Evolutionary conservation across 2,888 invertebrate genomes (phyloP).

Genomic region (Amiota minor): DNA sequence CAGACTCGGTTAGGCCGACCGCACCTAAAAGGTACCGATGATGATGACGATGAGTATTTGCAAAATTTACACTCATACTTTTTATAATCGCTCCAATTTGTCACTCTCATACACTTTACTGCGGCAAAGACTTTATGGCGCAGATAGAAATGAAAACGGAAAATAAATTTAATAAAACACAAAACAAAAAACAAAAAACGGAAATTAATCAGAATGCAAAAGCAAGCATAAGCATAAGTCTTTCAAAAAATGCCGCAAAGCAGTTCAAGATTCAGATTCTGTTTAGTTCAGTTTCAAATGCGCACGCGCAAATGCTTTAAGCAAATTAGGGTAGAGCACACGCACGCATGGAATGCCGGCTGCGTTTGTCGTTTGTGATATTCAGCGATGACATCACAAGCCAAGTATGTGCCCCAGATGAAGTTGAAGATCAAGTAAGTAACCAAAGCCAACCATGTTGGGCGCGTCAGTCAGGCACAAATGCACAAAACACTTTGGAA

Average conservation of each 20-base stretch:
- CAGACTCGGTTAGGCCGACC: neutral
- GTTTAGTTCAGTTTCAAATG: conserved; percentile 20
- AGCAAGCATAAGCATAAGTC: neutral
- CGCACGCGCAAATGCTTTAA: conserved; percentile 59
- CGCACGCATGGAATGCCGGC: conserved; percentile 17
- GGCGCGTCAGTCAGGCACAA: conserved; percentile 28
- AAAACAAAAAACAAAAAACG: neutral
- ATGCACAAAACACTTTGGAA: conserved; percentile 19
- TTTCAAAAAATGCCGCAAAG: neutral
- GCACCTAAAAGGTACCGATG: neutral
- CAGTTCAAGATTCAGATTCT: neutral
- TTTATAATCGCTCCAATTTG: conserved; percentile 63
- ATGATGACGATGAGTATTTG: neutral
- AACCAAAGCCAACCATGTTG: conserved; percentile 32
- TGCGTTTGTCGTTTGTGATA: conserved; percentile 38
- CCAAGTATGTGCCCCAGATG: conserved; percentile 58
- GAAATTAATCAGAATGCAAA: conserved; percentile 6
- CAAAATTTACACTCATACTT: conserved; percentile 31
- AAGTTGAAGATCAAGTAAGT: conserved; percentile 38
- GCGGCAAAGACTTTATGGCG: too few relatives aligned
- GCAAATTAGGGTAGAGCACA: conserved; percentile 61
- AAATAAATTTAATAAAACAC: too few relatives aligned
- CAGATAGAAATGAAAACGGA: neutral
- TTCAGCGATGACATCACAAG: conserved; percentile 59
- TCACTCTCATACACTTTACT: conserved; percentile 46